A percentile compares a stretch with the other conserved stretches of the same genome.
These are phyloP conservation scores for Nebria brevicollis DNA, from an alignment of 2,888 invertebrate species.

Conservation along the genomic window DNA sequence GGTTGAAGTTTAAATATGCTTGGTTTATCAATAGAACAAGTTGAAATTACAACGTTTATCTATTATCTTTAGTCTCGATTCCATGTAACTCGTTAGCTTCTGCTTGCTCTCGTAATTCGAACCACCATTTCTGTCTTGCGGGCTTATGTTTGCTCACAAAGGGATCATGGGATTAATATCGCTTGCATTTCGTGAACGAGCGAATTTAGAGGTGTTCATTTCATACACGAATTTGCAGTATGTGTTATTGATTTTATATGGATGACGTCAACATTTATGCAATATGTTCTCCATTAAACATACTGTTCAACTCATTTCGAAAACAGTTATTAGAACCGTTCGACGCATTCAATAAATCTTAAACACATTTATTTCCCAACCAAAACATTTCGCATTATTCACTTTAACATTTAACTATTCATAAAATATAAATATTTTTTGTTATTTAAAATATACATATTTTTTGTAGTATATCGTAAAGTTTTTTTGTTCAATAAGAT, in stretches of 20 bases:
- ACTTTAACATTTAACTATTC: too few relatives aligned
- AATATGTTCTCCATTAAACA: not conserved
- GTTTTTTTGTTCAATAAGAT: too few relatives aligned
- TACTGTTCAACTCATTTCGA: not conserved
- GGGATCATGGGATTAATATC: not conserved
- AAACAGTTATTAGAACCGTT: too few relatives aligned
- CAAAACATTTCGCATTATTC: too few relatives aligned
- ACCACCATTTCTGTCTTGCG: not conserved
- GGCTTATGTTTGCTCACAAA: not conserved
- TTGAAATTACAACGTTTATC: constrained; percentile 1
- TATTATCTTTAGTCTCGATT: not conserved
- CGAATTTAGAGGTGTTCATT: not conserved
- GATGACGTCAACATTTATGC: constrained; percentile 1
- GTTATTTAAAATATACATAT: too few relatives aligned
- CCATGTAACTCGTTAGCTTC: not conserved
- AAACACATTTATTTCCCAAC: too few relatives aligned
- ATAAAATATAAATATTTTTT: too few relatives aligned
- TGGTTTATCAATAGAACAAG: not conserved
- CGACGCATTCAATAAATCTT: too few relatives aligned
- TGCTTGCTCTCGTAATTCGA: not conserved
- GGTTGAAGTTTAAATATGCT: not conserved
- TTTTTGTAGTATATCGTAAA: too few relatives aligned
- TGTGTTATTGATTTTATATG: not conserved
- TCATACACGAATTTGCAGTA: not conserved
- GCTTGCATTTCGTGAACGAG: not conserved